A percentile compares a stretch with the other conserved stretches of the same genome.
Conservation (phyloP, 1,140 invertebrate genomes). For the Pectinophora gossypiella region DNA sequence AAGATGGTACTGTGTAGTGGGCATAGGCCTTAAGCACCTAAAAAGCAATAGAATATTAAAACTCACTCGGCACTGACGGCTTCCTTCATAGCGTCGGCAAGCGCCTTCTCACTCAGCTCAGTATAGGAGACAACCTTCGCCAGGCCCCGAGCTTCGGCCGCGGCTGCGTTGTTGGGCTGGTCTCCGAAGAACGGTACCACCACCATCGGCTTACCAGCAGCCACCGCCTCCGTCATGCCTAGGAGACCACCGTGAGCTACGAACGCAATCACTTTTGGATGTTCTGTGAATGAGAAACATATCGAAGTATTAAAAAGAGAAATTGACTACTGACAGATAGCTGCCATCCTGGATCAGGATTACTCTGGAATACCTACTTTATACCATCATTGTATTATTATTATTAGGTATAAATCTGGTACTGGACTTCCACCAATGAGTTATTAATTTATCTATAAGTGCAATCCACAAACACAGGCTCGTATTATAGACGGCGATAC, state of each 20-base stretch:
- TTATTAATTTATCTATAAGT: no score
- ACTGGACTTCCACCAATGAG: no score
- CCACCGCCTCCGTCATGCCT: slow-evolving; percentile 79
- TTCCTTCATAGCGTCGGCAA: slow-evolving; percentile 48
- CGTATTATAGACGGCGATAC: no score
- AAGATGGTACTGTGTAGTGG: no score
- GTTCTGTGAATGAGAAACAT: slow-evolving; percentile 63
- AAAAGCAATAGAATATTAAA: no score
- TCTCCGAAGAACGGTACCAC: slow-evolving; percentile 79
- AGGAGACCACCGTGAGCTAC: slow-evolving; percentile 82
- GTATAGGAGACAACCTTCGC: slow-evolving; percentile 46
- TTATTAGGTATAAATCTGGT: no score
- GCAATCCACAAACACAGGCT: no score
- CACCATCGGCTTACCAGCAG: slow-evolving; percentile 80
- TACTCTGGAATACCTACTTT: no score
- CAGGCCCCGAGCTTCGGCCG: slow-evolving; percentile 48
- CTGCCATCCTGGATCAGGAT: no score
- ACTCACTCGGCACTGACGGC: slow-evolving; percentile 71
- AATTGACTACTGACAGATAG: no score
- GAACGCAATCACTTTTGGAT: slow-evolving; percentile 80
- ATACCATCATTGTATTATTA: no score
- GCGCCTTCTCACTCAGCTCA: slow-evolving; percentile 49
- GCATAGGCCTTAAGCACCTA: no score
- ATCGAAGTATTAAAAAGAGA: background rate
- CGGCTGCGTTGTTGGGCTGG: slow-evolving; percentile 74